These are phyloP conservation scores for Volucella bombylans DNA, from an alignment of 2,888 invertebrate species.

Conservation along the genomic window DNA sequence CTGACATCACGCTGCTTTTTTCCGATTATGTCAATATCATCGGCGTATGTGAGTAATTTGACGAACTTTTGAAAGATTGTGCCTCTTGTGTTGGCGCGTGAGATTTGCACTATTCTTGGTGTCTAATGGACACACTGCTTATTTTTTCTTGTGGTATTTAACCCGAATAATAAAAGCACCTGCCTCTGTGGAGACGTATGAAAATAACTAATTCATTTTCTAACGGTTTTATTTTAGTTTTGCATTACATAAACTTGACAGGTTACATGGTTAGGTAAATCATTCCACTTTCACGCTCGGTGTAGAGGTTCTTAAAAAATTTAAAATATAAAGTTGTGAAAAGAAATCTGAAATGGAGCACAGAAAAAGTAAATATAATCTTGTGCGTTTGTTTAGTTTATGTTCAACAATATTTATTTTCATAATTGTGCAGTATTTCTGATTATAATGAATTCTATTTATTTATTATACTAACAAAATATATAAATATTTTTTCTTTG, in stretches of 20 bases:
- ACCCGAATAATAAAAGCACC: background rate
- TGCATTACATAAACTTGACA: background rate
- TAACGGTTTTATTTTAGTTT: background rate
- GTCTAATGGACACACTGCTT: too few species aligned
- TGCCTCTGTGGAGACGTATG: background rate
- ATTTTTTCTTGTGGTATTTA: too few species aligned
- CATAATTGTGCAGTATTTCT: background rate
- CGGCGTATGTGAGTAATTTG: too few species aligned
- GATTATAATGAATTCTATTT: background rate
- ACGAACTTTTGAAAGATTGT: too few species aligned
- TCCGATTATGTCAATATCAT: too few species aligned
- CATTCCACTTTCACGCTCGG: background rate
- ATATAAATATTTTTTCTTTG: background rate
- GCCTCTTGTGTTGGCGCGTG: too few species aligned
- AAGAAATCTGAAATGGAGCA: conserved; percentile 1
- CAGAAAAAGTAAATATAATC: background rate
- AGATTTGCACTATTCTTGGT: too few species aligned
- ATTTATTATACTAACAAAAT: background rate
- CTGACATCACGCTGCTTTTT: too few species aligned
- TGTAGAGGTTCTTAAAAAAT: background rate
- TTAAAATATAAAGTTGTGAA: conserved; percentile 1
- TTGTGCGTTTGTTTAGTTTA: background rate
- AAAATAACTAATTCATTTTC: background rate
- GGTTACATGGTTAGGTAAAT: background rate
- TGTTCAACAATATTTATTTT: background rate